phyloP scores from a whole-genome alignment of 1,140 invertebrate genomes.

The Vollenhovia emeryi region DNA sequence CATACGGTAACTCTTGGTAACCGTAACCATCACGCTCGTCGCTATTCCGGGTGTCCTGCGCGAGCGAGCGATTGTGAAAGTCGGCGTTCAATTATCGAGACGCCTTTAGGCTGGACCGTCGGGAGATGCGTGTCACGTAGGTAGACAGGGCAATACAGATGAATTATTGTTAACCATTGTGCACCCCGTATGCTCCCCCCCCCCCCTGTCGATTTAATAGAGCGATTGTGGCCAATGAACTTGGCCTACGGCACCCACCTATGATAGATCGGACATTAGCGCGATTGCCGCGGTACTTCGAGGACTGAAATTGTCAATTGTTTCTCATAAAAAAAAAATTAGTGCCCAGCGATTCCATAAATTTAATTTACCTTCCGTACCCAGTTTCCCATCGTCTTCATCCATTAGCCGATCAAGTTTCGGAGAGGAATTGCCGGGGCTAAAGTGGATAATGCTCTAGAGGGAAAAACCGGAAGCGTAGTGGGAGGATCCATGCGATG shows the following conservation, averaged over 20 bases:
- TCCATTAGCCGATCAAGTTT: slow-evolving; percentile 40
- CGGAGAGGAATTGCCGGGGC: background rate
- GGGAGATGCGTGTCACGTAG: slow-evolving; percentile 3
- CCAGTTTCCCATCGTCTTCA: slow-evolving; percentile 2
- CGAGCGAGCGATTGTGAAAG: slow-evolving; percentile 31
- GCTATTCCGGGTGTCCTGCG: slow-evolving; percentile 30
- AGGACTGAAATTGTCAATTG: background rate
- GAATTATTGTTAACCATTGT: slow-evolving; percentile 25
- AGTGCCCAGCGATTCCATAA: background rate
- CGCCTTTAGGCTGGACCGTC: background rate
- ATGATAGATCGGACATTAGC: background rate
- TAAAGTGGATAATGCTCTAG: slow-evolving; percentile 13
- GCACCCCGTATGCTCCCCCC: background rate
- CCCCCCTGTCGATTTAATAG: background rate
- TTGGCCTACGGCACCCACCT: background rate
- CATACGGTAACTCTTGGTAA: slow-evolving; percentile 10
- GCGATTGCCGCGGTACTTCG: background rate
- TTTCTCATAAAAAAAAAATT: background rate
- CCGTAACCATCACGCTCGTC: slow-evolving; percentile 48
- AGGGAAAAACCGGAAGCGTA: slow-evolving; percentile 29
- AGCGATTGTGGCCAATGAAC: background rate
- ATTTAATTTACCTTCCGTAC: slow-evolving; percentile 24
- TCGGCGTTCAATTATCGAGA: slow-evolving; percentile 60
- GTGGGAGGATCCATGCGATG: slow-evolving; percentile 1
- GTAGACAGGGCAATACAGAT: background rate